phyloP scores from a whole-genome alignment of 2,113 vertebrate species.

The Zosterops pallidus region DNA sequence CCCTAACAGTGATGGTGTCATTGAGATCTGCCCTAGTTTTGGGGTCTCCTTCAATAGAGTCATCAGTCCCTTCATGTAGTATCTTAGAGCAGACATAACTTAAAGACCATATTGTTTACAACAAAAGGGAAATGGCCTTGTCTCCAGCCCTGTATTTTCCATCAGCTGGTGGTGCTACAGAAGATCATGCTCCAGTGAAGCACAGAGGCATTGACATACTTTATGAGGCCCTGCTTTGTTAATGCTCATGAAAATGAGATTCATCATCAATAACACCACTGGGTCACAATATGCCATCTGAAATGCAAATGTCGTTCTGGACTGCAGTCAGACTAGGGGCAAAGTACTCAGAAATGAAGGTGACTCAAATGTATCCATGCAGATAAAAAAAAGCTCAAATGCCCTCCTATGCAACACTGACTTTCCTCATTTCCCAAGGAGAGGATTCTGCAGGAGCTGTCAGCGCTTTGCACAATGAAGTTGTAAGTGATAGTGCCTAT shows the following conservation, averaged over 20 bases:
- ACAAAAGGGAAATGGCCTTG: neutral
- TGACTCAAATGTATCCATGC: neutral
- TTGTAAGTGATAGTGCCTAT: neutral
- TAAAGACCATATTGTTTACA: neutral
- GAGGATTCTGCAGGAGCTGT: slow-evolving; percentile 1
- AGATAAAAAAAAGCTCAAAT: neutral
- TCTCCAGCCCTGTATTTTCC: neutral
- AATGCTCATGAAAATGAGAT: neutral
- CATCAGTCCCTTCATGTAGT: neutral
- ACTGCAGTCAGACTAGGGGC: neutral
- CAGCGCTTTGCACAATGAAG: slow-evolving; percentile 20
- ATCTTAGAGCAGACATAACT: neutral
- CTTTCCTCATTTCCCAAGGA: slow-evolving; percentile 19
- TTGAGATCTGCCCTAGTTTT: neutral
- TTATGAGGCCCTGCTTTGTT: neutral
- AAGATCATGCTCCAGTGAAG: slow-evolving; percentile 22
- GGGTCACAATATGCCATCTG: neutral
- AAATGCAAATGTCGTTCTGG: neutral
- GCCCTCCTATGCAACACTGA: neutral
- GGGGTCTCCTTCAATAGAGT: neutral
- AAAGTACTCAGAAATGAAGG: neutral
- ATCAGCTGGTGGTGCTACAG: neutral
- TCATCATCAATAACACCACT: neutral
- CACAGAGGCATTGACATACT: neutral
- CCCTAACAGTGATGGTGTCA: neutral